These are phyloP conservation scores for Papilio dardanus DNA, from an alignment of 1,140 invertebrate species.

Conservation along the genomic window DNA sequence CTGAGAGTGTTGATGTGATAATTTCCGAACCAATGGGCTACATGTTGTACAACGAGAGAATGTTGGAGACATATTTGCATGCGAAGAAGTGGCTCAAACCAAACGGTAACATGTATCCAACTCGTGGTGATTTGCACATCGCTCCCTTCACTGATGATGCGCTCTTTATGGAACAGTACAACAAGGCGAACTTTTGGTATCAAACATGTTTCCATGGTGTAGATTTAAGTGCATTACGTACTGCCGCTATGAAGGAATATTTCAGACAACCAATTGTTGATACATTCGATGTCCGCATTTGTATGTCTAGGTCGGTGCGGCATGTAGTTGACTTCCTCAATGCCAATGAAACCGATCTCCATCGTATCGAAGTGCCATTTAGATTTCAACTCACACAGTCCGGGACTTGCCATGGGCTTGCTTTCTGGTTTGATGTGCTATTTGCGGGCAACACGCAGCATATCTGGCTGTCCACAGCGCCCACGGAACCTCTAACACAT, in stretches of 20 bases:
- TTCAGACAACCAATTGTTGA: constrained; percentile 99
- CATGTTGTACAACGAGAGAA: constrained; percentile 99
- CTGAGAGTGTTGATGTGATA: constrained; percentile 97
- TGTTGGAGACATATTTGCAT: constrained; percentile 99
- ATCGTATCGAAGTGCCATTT: constrained; percentile 97
- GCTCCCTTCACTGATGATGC: constrained; percentile 99
- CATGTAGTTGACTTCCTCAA: constrained; percentile 98
- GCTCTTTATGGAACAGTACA: constrained; percentile 98
- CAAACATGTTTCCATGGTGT: constrained; percentile 99
- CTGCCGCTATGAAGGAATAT: constrained; percentile 98
- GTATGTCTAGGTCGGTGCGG: constrained; percentile 96
- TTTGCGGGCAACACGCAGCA: constrained; percentile 96
- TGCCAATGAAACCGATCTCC: constrained; percentile 96
- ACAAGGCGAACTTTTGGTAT: constrained; percentile 99
- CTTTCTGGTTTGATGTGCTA: constrained; percentile 99
- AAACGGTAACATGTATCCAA: constrained; percentile 97
- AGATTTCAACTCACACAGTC: constrained; percentile 96
- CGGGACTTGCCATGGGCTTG: constrained; percentile 97
- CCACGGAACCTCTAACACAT: constrained; percentile 99
- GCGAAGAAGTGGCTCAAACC: constrained; percentile 99
- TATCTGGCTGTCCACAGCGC: constrained; percentile 99
- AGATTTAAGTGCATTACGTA: constrained; percentile 92
- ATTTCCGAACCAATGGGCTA: constrained; percentile 99
- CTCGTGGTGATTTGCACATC: constrained; percentile 97
- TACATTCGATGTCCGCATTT: constrained; percentile 99